These are phyloP conservation scores for Gryon sp. DNA, from an alignment of 1,140 invertebrate genomes.

Conservation along the genomic window DNA sequence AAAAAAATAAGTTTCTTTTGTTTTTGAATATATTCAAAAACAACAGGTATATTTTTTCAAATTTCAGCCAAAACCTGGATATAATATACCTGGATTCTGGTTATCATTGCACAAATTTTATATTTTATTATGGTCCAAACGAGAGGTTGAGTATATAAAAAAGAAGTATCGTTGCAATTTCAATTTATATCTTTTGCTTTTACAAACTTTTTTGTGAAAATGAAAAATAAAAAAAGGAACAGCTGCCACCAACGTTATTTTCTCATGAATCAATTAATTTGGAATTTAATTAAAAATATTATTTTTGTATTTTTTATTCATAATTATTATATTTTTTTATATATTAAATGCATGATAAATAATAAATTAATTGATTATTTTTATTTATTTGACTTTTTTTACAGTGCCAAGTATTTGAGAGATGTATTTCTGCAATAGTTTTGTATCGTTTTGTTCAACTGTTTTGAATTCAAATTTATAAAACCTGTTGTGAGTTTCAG, in stretches of 20 bases:
- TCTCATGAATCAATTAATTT: too few species aligned
- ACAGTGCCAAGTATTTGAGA: slow-evolving; percentile 53
- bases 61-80: slow-evolving; percentile 35
- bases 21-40: too few species aligned
- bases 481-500: slow-evolving; percentile 58
- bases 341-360: slow-evolving; percentile 22
- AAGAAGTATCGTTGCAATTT: slow-evolving; percentile 61
- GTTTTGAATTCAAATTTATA: not conserved
- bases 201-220: too few species aligned
- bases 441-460: slow-evolving; percentile 1
- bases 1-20: too few species aligned
- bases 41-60: slow-evolving; percentile 27
- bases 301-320: slow-evolving; percentile 15
- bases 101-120: slow-evolving; percentile 48
- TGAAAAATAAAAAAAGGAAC: too few species aligned
- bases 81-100: slow-evolving; percentile 44
- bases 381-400: slow-evolving; percentile 12
- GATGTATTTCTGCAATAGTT: slow-evolving; percentile 52
- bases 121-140: slow-evolving; percentile 40
- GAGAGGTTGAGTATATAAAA: slow-evolving; percentile 65
- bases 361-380: not conserved
- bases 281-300: slow-evolving; percentile 15
- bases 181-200: slow-evolving; percentile 14
- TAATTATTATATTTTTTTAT: slow-evolving; percentile 7
- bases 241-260: slow-evolving; percentile 13